Evolutionary conservation across 2,113 vertebrate species (phyloP), one percentile per base, ranked within the genome.

Genomic region (Pteronura brasiliensis): DNA sequence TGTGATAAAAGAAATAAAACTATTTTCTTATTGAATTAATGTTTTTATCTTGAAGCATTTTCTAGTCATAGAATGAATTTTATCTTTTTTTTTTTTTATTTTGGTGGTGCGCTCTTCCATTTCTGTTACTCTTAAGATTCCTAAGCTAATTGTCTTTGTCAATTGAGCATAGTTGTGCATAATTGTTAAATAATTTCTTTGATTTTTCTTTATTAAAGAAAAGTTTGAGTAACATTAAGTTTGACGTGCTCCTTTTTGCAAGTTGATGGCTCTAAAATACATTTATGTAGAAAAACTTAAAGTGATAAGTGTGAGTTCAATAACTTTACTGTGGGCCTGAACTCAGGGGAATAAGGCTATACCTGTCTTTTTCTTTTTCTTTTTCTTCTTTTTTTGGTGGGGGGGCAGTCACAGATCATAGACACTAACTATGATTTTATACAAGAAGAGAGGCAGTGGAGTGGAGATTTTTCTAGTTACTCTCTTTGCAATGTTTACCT

Each of bases 221-320:
- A 97, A 95, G 29, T 88, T 97, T 97, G 82, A 97, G 69, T 95
- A 97, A 93, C 79, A 90, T 85, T 96, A 94, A 96, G 71, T 95
- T 97, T 69, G 82, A 86, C 31, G 80, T 98, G 31, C 79, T 96
- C 31, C 42, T 97, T 77, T 77, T 97, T 98, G 15, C 74, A 95
- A 95, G 76, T 83, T 96, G 67, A 93, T 97, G 65, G n/a, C 59
- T 98, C 3, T 86, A 95, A 93, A 95, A 47, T 95, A 36, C 71
- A 94, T 94, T 67, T 94, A 91, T 55, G 74, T 90, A 71, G 57
- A 84, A 96, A 92, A 96, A 49, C 10, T 1, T 34, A 15, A 90
- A 88, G 39, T 88, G 29, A 4, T 94, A 85, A 97, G 10, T 59
- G 25, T 34, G 39, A 92, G 47, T 81, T 94, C 65, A 82, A 39